phyloP scores from a whole-genome alignment of 2,797 vertebrate species.

The Xenops minutus region DNA sequence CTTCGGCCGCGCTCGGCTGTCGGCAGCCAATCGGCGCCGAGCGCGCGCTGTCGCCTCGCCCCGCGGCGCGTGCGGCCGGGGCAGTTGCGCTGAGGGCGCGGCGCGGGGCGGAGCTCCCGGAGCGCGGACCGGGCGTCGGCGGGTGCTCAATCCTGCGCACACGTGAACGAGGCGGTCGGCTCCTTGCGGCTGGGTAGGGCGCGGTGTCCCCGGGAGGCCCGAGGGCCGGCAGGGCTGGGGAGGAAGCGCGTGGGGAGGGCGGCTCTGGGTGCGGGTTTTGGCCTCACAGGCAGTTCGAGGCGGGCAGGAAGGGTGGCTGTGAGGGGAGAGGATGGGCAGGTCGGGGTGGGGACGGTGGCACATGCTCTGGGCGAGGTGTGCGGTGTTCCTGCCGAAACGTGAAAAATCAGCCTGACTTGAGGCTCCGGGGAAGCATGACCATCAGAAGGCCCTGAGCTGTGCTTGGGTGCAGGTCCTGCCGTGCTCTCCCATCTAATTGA shows the following conservation, averaged over 20 bases:
- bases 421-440: fast-evolving
- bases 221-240: background rate
- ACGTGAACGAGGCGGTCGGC: fast-evolving
- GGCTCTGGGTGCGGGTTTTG: fast-evolving
- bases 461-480: background rate
- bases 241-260: fast-evolving
- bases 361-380: too few species aligned
- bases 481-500: fast-evolving
- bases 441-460: fast-evolving
- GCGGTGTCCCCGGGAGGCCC: fast-evolving
- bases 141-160: fast-evolving
- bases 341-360: fast-evolving
- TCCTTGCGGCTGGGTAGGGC: fast-evolving
- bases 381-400: fast-evolving
- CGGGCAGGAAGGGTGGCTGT: fast-evolving
- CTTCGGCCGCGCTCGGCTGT: background rate
- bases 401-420: fast-evolving
- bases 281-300: fast-evolving
- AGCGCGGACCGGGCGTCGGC: fast-evolving
- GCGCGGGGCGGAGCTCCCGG: background rate
- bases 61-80: background rate
- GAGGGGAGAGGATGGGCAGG: fast-evolving
- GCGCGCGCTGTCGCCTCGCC: background rate
- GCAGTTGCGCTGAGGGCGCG: background rate
- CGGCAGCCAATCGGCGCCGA: background rate